A percentile compares a stretch with the other conserved stretches of the same genome.
These are phyloP conservation scores for Paracentrotus lividus DNA, from an alignment of 53 echinoderm and acorn worm species.

Conservation along the genomic window DNA sequence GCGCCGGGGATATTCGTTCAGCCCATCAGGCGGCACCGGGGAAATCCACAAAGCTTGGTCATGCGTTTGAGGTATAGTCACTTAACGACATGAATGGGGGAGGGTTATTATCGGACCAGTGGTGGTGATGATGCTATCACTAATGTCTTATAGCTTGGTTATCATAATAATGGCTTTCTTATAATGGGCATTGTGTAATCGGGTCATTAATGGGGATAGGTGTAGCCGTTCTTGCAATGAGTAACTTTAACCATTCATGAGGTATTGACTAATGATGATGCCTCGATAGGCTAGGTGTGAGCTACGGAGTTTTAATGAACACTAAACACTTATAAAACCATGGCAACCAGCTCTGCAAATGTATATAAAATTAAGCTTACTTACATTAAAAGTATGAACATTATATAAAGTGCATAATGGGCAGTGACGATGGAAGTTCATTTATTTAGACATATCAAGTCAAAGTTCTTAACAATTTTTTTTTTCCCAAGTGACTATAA, in stretches of 20 bases:
- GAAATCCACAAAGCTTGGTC: constrained; percentile 17
- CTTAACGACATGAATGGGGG: constrained; percentile 38
- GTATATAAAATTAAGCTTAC: not conserved
- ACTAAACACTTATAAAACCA: not conserved
- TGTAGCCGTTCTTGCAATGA: not conserved
- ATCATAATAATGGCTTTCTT: too few relatives aligned
- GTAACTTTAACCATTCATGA: not conserved
- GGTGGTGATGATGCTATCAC: not conserved
- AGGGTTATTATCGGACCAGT: not conserved
- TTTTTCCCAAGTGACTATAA: too few relatives aligned
- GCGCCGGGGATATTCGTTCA: not conserved
- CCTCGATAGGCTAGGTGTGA: not conserved
- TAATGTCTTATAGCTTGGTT: not conserved
- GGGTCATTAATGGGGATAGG: not conserved
- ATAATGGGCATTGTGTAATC: not conserved
- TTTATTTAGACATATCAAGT: not conserved
- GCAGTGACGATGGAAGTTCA: not conserved
- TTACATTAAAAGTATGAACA: not conserved
- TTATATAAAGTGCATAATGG: not conserved
- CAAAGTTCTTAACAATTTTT: too few relatives aligned
- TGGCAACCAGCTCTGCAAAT: not conserved
- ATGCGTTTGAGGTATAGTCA: constrained; percentile 8
- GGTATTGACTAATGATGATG: not conserved
- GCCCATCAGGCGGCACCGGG: not conserved
- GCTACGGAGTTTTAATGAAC: not conserved